These are phyloP conservation scores for Monopis laevigella DNA, from an alignment of 2,888 invertebrate species.

Conservation along the genomic window DNA sequence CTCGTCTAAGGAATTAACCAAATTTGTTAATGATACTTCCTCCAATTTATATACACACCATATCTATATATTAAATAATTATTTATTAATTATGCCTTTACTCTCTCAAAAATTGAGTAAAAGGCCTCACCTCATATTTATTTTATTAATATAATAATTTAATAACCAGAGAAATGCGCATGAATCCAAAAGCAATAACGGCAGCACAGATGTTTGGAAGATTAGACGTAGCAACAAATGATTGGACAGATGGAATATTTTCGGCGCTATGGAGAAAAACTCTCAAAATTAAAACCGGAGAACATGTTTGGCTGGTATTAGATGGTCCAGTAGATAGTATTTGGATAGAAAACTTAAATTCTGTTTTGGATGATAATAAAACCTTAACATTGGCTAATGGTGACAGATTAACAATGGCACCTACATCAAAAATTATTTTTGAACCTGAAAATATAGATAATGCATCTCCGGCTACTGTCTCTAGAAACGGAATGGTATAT, in stretches of 20 bases:
- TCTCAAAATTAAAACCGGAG: slow-evolving; percentile 85
- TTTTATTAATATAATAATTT: neutral
- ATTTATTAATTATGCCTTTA: too few relatives aligned
- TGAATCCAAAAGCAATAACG: slow-evolving; percentile 98
- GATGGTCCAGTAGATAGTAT: slow-evolving; percentile 98
- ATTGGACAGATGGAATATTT: slow-evolving; percentile 99
- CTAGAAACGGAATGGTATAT: slow-evolving; percentile 93
- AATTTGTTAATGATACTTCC: too few relatives aligned
- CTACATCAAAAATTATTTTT: slow-evolving; percentile 94
- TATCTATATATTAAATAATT: too few relatives aligned
- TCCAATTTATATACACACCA: too few relatives aligned
- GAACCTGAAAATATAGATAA: slow-evolving; percentile 98
- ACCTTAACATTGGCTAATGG: slow-evolving; percentile 95
- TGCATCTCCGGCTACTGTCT: slow-evolving; percentile 97
- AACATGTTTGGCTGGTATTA: slow-evolving; percentile 92
- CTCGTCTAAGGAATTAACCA: too few relatives aligned
- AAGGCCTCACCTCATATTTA: too few relatives aligned
- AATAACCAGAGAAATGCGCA: slow-evolving; percentile 86
- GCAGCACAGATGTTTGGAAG: slow-evolving; percentile 98
- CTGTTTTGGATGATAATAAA: slow-evolving; percentile 96
- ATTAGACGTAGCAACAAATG: slow-evolving; percentile 95
- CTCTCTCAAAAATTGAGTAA: too few relatives aligned
- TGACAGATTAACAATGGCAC: slow-evolving; percentile 93
- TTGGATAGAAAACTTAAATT: slow-evolving; percentile 98
- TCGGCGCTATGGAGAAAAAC: slow-evolving; percentile 97